These are phyloP conservation scores for Lysiphlebus fabarum DNA, from an alignment of 1,140 invertebrate genomes.

Conservation along the genomic window DNA sequence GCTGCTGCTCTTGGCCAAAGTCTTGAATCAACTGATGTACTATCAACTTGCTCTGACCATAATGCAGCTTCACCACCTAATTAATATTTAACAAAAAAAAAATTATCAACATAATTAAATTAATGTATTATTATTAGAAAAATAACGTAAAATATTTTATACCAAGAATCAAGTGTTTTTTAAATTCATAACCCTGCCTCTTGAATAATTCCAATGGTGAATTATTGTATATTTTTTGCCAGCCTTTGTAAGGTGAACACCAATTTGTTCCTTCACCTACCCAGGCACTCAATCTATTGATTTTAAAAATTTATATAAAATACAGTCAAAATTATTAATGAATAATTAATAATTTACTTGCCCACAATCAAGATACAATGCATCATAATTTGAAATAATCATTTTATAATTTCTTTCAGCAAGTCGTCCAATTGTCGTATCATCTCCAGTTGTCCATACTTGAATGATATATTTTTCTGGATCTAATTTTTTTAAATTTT, in stretches of 20 bases:
- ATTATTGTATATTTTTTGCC: conserved; percentile 83
- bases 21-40: conserved; percentile 62
- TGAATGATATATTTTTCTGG: conserved; percentile 77
- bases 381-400: conserved; percentile 83
- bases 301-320: not conserved
- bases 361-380: conserved; percentile 80
- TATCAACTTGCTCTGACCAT: conserved; percentile 78
- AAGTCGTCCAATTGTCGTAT: conserved; percentile 64
- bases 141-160: conserved; percentile 25
- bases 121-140: conserved; percentile 9
- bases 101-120: not conserved
- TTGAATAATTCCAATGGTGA: conserved; percentile 59
- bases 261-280: conserved; percentile 70
- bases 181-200: conserved; percentile 41
- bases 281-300: conserved; percentile 55
- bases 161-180: conserved; percentile 59
- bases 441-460: conserved; percentile 70
- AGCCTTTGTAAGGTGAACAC: conserved; percentile 84
- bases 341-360: conserved; percentile 40
- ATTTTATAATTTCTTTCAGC: conserved; percentile 68
- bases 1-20: conserved; percentile 79
- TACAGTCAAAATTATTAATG: conserved; percentile 9
- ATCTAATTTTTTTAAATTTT: conserved; percentile 66
- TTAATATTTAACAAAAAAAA: too few relatives aligned
- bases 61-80: conserved; percentile 72